Conservation (phyloP, 2,113 vertebrate species). For the Oncorhynchus nerka region DNA sequence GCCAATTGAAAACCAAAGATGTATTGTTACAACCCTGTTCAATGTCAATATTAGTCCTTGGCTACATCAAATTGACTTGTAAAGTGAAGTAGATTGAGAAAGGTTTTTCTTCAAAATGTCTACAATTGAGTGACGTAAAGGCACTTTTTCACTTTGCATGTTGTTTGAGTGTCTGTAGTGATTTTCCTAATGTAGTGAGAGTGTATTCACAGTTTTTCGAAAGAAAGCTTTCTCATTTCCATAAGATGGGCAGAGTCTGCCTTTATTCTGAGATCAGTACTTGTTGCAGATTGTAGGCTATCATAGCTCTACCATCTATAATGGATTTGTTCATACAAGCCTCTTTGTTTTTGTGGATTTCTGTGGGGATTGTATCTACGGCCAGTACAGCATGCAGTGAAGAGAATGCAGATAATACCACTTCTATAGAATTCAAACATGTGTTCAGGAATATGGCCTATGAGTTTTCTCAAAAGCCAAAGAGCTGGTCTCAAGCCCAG, state of each 20-base stretch:
- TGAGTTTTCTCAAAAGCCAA: background rate
- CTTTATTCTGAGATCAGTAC: conserved; percentile 14
- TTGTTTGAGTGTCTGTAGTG: conserved; percentile 67
- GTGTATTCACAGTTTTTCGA: conserved; percentile 63
- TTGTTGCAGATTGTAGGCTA: conserved; percentile 17
- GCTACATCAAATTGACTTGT: too few relatives aligned
- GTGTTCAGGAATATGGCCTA: too few relatives aligned
- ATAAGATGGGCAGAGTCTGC: conserved; percentile 43
- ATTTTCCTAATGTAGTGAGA: conserved; percentile 76
- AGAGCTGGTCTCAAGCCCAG: conserved; percentile 61
- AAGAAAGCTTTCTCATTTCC: conserved; percentile 64
- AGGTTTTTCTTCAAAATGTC: too few relatives aligned
- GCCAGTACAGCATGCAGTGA: background rate
- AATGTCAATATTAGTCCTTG: too few relatives aligned
- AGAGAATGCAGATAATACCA: background rate
- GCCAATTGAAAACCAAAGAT: too few relatives aligned
- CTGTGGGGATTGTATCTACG: conserved; percentile 28
- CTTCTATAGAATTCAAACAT: conserved; percentile 5
- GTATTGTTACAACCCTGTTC: too few relatives aligned
- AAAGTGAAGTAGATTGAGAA: too few relatives aligned
- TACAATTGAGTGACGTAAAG: conserved; percentile 34
- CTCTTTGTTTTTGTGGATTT: conserved; percentile 59
- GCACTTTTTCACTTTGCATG: conserved; percentile 69
- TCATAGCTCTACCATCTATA: conserved; percentile 30
- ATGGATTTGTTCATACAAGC: conserved; percentile 46